Evolutionary conservation across 2,113 vertebrate species (phyloP).

Genomic region (Tyrannus savana): DNA sequence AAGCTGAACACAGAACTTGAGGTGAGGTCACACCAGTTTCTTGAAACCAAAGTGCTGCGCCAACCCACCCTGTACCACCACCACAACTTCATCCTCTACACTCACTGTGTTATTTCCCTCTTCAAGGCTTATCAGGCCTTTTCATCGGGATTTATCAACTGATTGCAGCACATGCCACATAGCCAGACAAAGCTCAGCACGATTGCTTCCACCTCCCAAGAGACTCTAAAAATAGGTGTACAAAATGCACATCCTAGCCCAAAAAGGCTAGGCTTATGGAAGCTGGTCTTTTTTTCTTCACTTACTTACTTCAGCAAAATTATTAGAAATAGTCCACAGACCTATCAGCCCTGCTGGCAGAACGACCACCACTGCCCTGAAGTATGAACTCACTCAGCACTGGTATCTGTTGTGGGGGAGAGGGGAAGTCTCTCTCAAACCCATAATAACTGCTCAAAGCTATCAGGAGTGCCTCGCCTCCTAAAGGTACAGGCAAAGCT

Average conservation of each 20-base stretch:
- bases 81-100: neutral
- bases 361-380: accelerated
- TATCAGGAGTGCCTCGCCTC: accelerated
- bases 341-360: neutral
- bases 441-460: neutral
- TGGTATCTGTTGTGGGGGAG: neutral
- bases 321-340: neutral
- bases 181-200: neutral
- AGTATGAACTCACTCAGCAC: neutral
- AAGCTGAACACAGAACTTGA: neutral
- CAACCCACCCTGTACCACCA: accelerated
- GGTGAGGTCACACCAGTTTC: neutral
- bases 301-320: neutral
- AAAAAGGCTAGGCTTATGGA: neutral
- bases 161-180: neutral
- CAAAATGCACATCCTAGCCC: neutral
- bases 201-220: neutral
- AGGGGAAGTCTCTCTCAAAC: neutral
- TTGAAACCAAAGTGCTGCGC: neutral
- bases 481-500: neutral
- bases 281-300: neutral
- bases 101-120: neutral
- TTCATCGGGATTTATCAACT: neutral
- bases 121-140: neutral
- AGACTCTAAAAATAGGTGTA: neutral